Evolutionary conservation across 2,113 vertebrate species (phyloP).

Genomic region (Zapus hudsonius): DNA sequence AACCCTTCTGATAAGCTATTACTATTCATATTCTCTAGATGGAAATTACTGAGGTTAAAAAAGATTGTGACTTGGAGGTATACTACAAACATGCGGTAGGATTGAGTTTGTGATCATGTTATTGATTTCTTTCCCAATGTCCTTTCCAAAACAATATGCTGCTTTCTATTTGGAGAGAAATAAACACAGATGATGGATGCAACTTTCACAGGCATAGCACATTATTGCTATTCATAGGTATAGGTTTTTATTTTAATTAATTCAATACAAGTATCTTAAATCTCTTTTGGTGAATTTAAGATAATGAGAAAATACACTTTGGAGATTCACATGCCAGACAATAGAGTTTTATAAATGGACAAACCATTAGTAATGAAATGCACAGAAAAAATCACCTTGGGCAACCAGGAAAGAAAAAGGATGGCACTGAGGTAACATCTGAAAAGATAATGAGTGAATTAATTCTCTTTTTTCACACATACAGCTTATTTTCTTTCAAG

Average conservation of each 20-base stretch:
- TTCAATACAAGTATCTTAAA: constrained; percentile 61
- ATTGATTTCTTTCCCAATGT: background rate
- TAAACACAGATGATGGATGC: constrained; percentile 42
- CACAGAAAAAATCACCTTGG: background rate
- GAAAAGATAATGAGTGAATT: constrained; percentile 3
- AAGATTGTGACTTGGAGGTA: background rate
- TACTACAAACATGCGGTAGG: background rate
- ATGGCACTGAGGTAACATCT: background rate
- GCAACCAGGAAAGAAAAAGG: constrained; percentile 15
- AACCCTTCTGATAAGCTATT: background rate
- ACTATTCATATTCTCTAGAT: background rate
- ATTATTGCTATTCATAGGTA: constrained; percentile 63
- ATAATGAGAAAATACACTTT: constrained; percentile 64
- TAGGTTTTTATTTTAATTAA: constrained; percentile 53
- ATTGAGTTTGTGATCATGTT: background rate
- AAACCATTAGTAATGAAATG: background rate
- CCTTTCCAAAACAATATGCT: background rate
- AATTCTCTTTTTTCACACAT: constrained; percentile 12
- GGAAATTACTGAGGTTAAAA: background rate
- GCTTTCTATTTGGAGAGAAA: background rate
- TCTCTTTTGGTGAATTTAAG: constrained; percentile 76
- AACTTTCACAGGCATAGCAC: constrained; percentile 55
- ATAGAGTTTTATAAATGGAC: background rate
- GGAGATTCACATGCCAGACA: constrained; percentile 50
- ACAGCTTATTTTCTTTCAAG: background rate